These are phyloP conservation scores for Nicator chloris DNA, from an alignment of 2,113 vertebrate genomes.

Conservation along the genomic window DNA sequence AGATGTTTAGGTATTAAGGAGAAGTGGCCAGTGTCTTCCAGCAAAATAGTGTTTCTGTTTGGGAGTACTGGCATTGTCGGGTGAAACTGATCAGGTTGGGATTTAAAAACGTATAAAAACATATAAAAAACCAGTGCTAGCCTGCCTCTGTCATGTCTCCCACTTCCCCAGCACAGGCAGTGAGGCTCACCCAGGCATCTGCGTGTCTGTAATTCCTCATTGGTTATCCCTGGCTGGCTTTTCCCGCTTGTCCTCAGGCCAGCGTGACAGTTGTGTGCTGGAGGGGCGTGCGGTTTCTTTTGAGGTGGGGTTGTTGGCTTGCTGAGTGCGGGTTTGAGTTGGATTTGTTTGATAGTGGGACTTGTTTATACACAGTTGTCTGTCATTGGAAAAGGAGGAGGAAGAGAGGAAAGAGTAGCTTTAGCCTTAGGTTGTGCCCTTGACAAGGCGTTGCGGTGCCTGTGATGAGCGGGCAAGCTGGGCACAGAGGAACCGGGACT, in stretches of 20 bases:
- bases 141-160: accelerated
- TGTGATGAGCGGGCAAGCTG: accelerated
- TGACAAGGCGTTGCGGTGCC: accelerated
- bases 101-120: background rate
- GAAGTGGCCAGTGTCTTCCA: background rate
- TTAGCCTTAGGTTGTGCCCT: background rate
- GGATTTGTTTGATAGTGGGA: background rate
- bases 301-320: background rate
- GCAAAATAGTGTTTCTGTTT: background rate
- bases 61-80: background rate
- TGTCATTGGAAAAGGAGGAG: background rate
- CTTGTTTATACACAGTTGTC: background rate
- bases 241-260: background rate
- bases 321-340: background rate
- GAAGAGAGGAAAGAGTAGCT: background rate
- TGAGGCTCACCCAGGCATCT: accelerated
- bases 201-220: accelerated
- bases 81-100: background rate
- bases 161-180: accelerated
- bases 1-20: background rate
- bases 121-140: too few species aligned
- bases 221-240: accelerated
- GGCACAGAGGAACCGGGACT: background rate
- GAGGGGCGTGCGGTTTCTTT: accelerated
- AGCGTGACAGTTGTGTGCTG: accelerated